Evolutionary conservation across 2,797 vertebrate species (phyloP).

Genomic region (Pipistrellus nathusii): DNA sequence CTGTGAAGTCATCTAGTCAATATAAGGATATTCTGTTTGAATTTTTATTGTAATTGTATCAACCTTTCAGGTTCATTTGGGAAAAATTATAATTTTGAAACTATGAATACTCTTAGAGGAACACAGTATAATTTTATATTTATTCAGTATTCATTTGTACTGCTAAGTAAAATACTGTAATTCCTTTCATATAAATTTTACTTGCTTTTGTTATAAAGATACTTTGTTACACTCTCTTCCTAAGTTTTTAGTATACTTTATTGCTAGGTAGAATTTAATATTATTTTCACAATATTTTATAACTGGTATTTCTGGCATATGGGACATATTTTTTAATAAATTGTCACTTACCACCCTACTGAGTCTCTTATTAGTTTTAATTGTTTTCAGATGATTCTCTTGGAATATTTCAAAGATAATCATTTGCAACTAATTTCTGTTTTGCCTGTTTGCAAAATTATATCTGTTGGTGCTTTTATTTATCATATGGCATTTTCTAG

Average conservation of each 20-base stretch:
- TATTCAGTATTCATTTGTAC: slow-evolving; percentile 44
- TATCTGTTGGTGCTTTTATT: slow-evolving; percentile 56
- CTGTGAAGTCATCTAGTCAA: slow-evolving; percentile 36
- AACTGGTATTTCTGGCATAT: slow-evolving; percentile 15
- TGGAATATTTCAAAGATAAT: slow-evolving; percentile 54
- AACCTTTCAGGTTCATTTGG: slow-evolving; percentile 6
- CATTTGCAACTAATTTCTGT: slow-evolving; percentile 44
- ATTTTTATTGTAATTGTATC: slow-evolving; percentile 53
- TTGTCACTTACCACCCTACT: slow-evolving; percentile 41
- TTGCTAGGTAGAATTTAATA: not conserved
- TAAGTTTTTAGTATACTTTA: slow-evolving; percentile 12
- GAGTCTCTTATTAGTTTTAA: slow-evolving; percentile 56
- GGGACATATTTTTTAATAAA: slow-evolving; percentile 8
- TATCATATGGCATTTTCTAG: slow-evolving; percentile 56
- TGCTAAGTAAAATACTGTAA: not conserved
- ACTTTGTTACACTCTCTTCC: not conserved
- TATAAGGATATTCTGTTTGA: not conserved
- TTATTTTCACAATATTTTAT: slow-evolving; percentile 20
- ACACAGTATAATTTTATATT: slow-evolving; percentile 8
- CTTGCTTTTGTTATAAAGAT: slow-evolving; percentile 4
- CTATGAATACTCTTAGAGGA: not conserved
- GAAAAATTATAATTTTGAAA: slow-evolving; percentile 49
- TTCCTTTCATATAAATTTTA: not conserved
- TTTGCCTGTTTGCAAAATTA: slow-evolving; percentile 47
- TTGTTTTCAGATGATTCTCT: slow-evolving; percentile 60